These are phyloP conservation scores for Drosophila melanica DNA, from an alignment of 1,140 invertebrate genomes.

Conservation along the genomic window DNA sequence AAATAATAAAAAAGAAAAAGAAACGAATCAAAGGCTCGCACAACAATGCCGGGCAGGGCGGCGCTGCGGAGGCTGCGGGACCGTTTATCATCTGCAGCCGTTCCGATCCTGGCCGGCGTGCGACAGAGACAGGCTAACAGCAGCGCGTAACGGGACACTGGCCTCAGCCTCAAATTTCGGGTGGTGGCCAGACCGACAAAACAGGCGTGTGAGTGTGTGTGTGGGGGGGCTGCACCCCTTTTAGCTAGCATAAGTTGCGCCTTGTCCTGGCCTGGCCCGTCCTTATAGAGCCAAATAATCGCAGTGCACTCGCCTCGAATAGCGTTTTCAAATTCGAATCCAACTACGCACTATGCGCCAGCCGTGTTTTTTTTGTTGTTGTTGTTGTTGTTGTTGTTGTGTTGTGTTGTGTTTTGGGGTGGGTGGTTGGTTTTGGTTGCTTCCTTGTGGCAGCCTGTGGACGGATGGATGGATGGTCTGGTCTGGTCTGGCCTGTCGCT, in stretches of 20 bases:
- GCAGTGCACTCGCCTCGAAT: conserved; percentile 32
- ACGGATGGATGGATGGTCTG: too few relatives aligned
- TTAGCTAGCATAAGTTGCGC: neutral
- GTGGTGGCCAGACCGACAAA: conserved; percentile 7
- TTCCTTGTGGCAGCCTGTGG: too few relatives aligned
- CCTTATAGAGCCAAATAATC: conserved; percentile 5
- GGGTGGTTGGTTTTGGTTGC: conserved; percentile 32
- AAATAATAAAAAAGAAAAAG: conserved; percentile 34
- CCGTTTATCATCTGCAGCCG: conserved; percentile 60
- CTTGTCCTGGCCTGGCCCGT: neutral
- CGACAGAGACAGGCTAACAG: neutral
- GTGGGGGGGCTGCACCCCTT: neutral
- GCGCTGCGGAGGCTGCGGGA: neutral
- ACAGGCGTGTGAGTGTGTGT: neutral
- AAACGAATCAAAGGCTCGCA: conserved; percentile 25
- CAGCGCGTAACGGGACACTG: conserved; percentile 48
- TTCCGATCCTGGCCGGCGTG: conserved; percentile 49
- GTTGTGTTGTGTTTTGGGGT: conserved; percentile 12
- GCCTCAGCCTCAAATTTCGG: neutral
- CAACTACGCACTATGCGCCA: conserved; percentile 44
- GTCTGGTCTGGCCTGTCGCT: too few relatives aligned
- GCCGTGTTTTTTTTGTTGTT: too few relatives aligned
- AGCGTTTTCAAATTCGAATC: conserved; percentile 47
- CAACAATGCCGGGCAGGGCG: conserved; percentile 21
- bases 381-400: too few relatives aligned